These are phyloP conservation scores for Tragulus kanchil DNA, from an alignment of 2,113 vertebrate species.

Conservation along the genomic window DNA sequence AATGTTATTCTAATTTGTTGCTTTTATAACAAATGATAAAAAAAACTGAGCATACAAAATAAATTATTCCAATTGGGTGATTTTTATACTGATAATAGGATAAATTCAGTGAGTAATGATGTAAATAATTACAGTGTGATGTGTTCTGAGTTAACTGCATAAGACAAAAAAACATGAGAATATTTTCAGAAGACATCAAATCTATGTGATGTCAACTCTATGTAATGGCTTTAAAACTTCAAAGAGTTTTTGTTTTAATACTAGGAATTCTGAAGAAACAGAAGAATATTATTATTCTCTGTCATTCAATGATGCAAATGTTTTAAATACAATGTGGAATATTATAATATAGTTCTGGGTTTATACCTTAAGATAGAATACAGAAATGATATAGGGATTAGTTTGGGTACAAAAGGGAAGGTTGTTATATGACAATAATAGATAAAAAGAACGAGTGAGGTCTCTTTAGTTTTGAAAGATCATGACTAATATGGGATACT, in stretches of 20 bases:
- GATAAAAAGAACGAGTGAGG: conserved; percentile 5
- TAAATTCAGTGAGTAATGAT: not conserved
- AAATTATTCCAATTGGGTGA: conserved; percentile 37
- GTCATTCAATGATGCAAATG: conserved; percentile 12
- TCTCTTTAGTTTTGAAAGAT: conserved; percentile 28
- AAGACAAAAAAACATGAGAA: not conserved
- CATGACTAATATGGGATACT: conserved; percentile 26
- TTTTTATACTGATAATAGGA: conserved; percentile 5
- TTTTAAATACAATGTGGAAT: conserved; percentile 2
- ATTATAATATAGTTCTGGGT: not conserved
- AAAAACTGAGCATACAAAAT: conserved; percentile 11
- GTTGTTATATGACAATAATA: not conserved
- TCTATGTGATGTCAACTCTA: not conserved
- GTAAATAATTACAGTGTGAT: conserved; percentile 39
- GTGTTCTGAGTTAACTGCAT: not conserved
- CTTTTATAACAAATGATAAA: conserved; percentile 46
- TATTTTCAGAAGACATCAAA: conserved; percentile 27
- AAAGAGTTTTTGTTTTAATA: not conserved
- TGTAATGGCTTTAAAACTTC: not conserved
- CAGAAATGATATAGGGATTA: not conserved
- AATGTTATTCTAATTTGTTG: conserved; percentile 17
- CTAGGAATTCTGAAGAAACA: not conserved
- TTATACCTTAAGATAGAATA: not conserved
- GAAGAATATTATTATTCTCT: not conserved
- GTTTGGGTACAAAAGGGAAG: not conserved